Evolutionary conservation across 1,140 invertebrate species (phyloP).

Genomic region (Platyscapa corneri): DNA sequence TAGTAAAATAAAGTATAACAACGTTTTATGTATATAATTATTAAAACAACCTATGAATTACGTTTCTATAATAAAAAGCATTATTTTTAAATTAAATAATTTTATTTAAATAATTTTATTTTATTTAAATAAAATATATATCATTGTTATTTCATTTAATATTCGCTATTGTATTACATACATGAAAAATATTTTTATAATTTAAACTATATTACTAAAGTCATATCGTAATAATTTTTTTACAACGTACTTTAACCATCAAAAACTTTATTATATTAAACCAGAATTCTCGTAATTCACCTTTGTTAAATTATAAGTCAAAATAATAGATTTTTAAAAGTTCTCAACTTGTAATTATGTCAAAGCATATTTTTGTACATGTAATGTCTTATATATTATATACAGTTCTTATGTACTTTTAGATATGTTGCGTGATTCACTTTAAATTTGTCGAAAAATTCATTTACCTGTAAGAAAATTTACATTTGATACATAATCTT

Average conservation of each 20-base stretch:
- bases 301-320: background rate
- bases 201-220: background rate
- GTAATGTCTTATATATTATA: background rate
- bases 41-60: too few relatives aligned
- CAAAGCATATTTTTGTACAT: background rate
- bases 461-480: background rate
- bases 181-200: background rate
- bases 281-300: background rate
- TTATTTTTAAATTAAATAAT: background rate
- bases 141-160: background rate
- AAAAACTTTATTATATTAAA: background rate
- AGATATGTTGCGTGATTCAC: background rate
- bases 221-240: background rate
- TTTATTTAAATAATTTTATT: background rate
- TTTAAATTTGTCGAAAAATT: background rate
- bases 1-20: background rate
- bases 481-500: background rate
- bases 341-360: background rate
- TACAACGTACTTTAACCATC: background rate
- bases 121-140: background rate
- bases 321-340: background rate
- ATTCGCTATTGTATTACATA: background rate
- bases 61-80: too few relatives aligned
- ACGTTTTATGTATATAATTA: too few relatives aligned
- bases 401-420: background rate